A percentile compares a stretch with the other conserved stretches of the same genome.
phyloP scores from a whole-genome alignment of 1,140 invertebrate species.

The Aporrectodea caliginosa region DNA sequence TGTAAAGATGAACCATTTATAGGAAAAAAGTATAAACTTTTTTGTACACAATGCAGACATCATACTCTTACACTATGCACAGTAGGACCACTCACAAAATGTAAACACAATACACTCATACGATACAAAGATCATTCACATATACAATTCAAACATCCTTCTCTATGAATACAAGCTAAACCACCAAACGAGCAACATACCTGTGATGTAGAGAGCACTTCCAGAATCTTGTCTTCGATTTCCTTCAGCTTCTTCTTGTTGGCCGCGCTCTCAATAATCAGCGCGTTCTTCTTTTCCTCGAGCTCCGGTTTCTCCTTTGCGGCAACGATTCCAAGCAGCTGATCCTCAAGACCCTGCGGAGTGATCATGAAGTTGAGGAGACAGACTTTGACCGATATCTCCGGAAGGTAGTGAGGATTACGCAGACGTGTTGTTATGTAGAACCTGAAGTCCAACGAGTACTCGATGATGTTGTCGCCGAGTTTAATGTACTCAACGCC shows the following conservation, averaged over 20 bases:
- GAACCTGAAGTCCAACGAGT: slow-evolving; percentile 50
- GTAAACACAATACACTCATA: too few relatives aligned
- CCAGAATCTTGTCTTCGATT: slow-evolving; percentile 89
- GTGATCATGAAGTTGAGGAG: slow-evolving; percentile 58
- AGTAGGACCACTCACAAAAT: too few relatives aligned
- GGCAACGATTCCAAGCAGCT: slow-evolving; percentile 56
- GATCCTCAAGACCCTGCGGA: slow-evolving; percentile 55
- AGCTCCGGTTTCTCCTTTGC: slow-evolving; percentile 56
- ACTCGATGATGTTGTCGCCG: slow-evolving; percentile 55
- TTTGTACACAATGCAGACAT: too few relatives aligned
- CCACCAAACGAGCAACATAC: slow-evolving; percentile 56
- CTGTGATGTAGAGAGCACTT: slow-evolving; percentile 70
- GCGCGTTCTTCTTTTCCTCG: slow-evolving; percentile 56
- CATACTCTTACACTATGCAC: too few relatives aligned
- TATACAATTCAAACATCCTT: too few relatives aligned
- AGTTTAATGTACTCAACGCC: slow-evolving; percentile 56
- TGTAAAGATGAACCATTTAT: too few relatives aligned
- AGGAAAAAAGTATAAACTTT: too few relatives aligned
- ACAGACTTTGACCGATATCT: slow-evolving; percentile 56
- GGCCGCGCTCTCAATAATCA: slow-evolving; percentile 53
- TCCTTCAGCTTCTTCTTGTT: slow-evolving; percentile 72
- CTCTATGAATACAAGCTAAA: too few relatives aligned
- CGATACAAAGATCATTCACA: too few relatives aligned
- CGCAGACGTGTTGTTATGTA: slow-evolving; percentile 56
- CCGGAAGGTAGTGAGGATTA: slow-evolving; percentile 57